Evolutionary conservation across 2,113 vertebrate species (phyloP).

Genomic region (Pomatostomus ruficeps): DNA sequence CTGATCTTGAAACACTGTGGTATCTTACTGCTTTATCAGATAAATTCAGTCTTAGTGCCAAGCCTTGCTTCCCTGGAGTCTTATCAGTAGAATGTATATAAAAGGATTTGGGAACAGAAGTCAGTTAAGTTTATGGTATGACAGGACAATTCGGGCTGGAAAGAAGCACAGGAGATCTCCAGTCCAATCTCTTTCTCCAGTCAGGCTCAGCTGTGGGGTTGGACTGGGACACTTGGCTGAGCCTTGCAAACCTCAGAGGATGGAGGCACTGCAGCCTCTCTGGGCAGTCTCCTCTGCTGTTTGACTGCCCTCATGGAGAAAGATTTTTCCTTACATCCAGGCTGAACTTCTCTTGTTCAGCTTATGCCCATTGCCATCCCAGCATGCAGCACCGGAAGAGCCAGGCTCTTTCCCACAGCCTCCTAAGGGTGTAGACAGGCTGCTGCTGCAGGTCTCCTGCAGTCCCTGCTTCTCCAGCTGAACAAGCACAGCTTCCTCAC

Average conservation of each 20-base stretch:
- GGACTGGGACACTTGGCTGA: background rate
- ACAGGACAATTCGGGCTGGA: background rate
- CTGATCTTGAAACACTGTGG: background rate
- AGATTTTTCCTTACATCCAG: background rate
- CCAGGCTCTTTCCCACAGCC: background rate
- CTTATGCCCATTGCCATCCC: rapidly evolving
- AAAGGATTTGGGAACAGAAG: background rate
- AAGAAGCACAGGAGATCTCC: background rate
- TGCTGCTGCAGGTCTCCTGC: background rate
- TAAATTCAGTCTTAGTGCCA: background rate
- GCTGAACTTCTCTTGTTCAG: background rate
- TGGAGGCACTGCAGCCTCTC: background rate
- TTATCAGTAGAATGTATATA: background rate
- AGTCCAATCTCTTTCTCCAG: background rate
- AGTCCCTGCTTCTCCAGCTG: background rate
- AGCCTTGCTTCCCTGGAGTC: background rate
- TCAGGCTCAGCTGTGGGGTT: background rate
- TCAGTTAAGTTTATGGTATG: background rate
- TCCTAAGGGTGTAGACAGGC: background rate
- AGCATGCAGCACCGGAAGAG: background rate
- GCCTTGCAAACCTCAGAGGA: background rate
- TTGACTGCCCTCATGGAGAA: background rate
- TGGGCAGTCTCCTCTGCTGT: background rate
- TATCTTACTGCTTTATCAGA: background rate
- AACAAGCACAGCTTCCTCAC: background rate